A percentile compares a stretch with the other conserved stretches of the same genome.
phyloP scores from a whole-genome alignment of 2,888 invertebrate species.

The Idaea biselata region DNA sequence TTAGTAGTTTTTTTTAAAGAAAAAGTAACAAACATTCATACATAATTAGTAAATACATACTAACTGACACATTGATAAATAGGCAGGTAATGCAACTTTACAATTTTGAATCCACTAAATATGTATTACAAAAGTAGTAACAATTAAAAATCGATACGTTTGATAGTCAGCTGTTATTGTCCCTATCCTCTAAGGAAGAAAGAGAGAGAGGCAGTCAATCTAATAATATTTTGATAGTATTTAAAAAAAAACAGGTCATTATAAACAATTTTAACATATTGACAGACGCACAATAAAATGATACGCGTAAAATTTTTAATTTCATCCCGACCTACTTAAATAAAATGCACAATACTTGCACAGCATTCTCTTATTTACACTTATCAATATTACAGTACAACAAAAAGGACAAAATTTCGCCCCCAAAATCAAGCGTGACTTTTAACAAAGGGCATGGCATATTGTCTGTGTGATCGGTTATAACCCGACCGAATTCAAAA shows the following conservation, averaged over 20 bases:
- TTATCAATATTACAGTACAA: slow-evolving; percentile 69
- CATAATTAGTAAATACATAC: no score
- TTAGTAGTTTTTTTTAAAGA: no score
- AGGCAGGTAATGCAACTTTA: no score
- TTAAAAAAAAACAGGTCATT: slow-evolving; percentile 5
- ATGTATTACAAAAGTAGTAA: no score
- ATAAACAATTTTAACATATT: slow-evolving; percentile 23
- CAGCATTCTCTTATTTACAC: slow-evolving; percentile 52
- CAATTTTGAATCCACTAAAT: no score
- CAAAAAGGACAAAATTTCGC: slow-evolving; percentile 77
- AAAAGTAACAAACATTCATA: no score
- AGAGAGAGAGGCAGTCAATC: not conserved
- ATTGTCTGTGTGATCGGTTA: slow-evolving; percentile 59
- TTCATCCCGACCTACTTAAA: slow-evolving; percentile 5
- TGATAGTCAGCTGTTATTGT: no score
- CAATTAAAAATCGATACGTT: no score
- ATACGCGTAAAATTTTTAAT: slow-evolving; percentile 20
- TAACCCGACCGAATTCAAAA: slow-evolving; percentile 45
- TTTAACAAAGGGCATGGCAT: slow-evolving; percentile 68
- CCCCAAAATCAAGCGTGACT: slow-evolving; percentile 75
- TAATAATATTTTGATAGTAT: not conserved
- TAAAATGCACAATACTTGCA: not conserved
- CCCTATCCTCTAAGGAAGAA: no score
- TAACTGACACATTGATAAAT: no score
- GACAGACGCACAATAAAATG: slow-evolving; percentile 36